A percentile compares a stretch with the other conserved stretches of the same genome.
Evolutionary conservation across 2,113 vertebrate species (phyloP).

Genomic region (Arvicanthis niloticus): DNA sequence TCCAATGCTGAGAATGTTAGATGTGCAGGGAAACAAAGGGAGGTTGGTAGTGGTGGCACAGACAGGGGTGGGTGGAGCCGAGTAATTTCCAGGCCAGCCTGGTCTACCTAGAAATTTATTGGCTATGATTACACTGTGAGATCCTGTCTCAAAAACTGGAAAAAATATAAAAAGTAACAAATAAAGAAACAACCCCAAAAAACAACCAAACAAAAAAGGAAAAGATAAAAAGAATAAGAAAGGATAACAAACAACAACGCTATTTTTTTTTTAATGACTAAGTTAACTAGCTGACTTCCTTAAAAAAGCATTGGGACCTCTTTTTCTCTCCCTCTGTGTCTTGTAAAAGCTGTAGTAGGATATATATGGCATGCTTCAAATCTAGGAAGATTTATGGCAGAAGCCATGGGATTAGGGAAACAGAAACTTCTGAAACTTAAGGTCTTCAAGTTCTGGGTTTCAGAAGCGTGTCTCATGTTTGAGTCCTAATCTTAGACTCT

Average conservation of each 20-base stretch:
- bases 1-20: conserved; percentile 23
- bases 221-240: not conserved
- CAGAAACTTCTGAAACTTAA: not conserved
- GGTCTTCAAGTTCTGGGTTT: not conserved
- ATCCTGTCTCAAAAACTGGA: not conserved
- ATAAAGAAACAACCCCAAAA: not conserved
- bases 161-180: not conserved
- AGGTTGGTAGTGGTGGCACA: not conserved
- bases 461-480: not conserved
- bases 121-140: not conserved
- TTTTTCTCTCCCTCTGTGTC: not conserved
- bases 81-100: not conserved
- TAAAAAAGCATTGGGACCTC: not conserved
- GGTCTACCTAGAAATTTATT: not conserved
- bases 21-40: not conserved
- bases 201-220: not conserved
- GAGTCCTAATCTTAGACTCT: not conserved
- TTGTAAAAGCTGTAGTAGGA: not conserved
- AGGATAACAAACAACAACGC: not conserved
- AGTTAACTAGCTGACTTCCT: not conserved
- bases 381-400: not conserved
- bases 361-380: not conserved
- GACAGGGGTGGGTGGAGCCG: not conserved
- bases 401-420: not conserved
- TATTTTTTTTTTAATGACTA: not conserved